phyloP scores from a whole-genome alignment of 1,140 invertebrate species.

The Drosophila subobscura region DNA sequence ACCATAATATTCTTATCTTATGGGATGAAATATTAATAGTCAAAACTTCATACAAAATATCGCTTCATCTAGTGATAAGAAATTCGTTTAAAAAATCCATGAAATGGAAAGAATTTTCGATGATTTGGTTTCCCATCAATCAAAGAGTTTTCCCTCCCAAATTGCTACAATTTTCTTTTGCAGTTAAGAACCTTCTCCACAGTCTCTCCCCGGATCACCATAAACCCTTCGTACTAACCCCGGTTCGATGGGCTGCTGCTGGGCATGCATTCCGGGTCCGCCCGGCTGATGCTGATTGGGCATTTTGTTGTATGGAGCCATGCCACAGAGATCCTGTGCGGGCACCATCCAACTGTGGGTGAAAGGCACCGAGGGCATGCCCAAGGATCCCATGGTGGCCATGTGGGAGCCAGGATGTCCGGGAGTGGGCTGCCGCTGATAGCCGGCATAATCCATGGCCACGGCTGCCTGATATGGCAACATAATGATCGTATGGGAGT shows the following conservation, averaged over 20 bases:
- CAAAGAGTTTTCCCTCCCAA: no score
- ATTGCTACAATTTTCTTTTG: no score
- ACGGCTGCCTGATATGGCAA: slow-evolving; percentile 93
- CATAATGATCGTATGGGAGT: slow-evolving; percentile 85
- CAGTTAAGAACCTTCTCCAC: no score
- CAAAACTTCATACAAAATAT: no score
- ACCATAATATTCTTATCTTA: no score
- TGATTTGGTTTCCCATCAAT: no score
- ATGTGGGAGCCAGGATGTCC: slow-evolving; percentile 85
- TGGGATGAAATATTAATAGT: no score
- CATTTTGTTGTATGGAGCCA: slow-evolving; percentile 89
- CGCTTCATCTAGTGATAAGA: no score
- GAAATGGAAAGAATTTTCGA: no score
- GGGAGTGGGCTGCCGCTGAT: slow-evolving; percentile 89
- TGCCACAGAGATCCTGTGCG: slow-evolving; percentile 92
- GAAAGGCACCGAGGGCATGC: slow-evolving; percentile 88
- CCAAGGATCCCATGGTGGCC: slow-evolving; percentile 85
- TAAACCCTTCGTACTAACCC: slow-evolving; percentile 88
- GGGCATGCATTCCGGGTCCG: slow-evolving; percentile 84
- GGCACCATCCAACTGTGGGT: slow-evolving; percentile 96
- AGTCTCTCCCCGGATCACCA: background rate
- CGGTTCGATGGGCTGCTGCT: slow-evolving; percentile 93
- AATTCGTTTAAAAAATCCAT: no score
- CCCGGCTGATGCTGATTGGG: slow-evolving; percentile 84
- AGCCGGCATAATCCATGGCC: slow-evolving; percentile 94